These are phyloP conservation scores for Sarcoramphus papa DNA, from an alignment of 2,797 vertebrate genomes.

Conservation along the genomic window DNA sequence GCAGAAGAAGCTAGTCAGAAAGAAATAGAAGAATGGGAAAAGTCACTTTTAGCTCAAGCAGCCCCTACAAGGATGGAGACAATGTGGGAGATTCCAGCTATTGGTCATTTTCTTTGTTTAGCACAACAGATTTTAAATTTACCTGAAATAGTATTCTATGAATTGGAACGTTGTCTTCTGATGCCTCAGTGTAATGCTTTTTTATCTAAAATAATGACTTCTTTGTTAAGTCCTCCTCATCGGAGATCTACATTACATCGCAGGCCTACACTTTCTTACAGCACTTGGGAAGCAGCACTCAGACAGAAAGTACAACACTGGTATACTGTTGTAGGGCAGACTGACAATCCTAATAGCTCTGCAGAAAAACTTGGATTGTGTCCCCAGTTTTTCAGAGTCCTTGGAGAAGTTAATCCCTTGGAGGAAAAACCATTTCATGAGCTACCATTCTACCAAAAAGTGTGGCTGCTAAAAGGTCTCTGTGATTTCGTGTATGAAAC, in stretches of 20 bases:
- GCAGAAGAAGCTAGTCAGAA: constrained; percentile 93
- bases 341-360: constrained; percentile 79
- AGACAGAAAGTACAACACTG: constrained; percentile 88
- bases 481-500: constrained; percentile 97
- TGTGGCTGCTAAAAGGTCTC: constrained; percentile 96
- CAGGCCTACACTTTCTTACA: constrained; percentile 85
- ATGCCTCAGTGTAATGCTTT: constrained; percentile 95
- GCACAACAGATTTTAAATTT: constrained; percentile 94
- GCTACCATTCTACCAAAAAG: constrained; percentile 87
- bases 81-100: constrained; percentile 97
- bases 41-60: constrained; percentile 84
- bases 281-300: constrained; percentile 91
- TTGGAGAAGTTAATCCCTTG: constrained; percentile 89
- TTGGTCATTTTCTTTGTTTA: constrained; percentile 97
- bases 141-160: constrained; percentile 95
- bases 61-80: constrained; percentile 84
- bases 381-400: constrained; percentile 87
- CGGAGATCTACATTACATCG: constrained; percentile 86
- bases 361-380: constrained; percentile 91
- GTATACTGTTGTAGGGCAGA: constrained; percentile 84
- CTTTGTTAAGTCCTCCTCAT: constrained; percentile 87
- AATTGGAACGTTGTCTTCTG: constrained; percentile 94
- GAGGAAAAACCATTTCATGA: constrained; percentile 90
- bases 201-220: constrained; percentile 96
- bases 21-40: constrained; percentile 96